Evolutionary conservation across 2,888 invertebrate species (phyloP), one percentile per base, ranked within the genome.

Genomic region (Teleiodes luculella): DNA sequence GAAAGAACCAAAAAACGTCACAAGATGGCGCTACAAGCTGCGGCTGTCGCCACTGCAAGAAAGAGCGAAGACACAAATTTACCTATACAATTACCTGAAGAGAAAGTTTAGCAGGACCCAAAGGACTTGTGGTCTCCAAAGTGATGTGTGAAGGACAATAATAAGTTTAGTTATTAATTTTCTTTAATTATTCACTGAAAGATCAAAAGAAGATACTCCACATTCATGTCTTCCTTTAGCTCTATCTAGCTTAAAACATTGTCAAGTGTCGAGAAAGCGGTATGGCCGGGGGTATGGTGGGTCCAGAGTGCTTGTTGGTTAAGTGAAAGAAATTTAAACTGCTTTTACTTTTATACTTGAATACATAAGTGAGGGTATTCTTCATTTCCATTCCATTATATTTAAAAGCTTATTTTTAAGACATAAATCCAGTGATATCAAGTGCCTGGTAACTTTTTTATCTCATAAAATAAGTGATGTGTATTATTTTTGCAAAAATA

Each of bases 1-100:
- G 93, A 94, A 65, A 84, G 93, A 51, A 87, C 88, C 48, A 93
- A 93, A 79, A 93, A 93, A 70, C 77, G 90, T 57, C 88, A 86
- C 53, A 84, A 81, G 63, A 64, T 81, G 43, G 80, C 83, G 0
- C 57, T 86, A 3, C 78, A 78, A 4, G 75, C 80, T 0, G 72
- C 76, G 0, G 75, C 80, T 1, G 70, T 78, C 0, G 64, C 66
- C 10, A 41, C 41, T 3, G 30, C 51, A 3, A 80, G 71, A 47
- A 81, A 75, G 53, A 67, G 79, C 16, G 86, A 87, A 64, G 86
- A 86, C 10, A 37, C 51, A 6, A 31, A 18, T 18, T 36, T 51
- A n/a, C 51, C 51, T 2, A 31, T 51, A 67, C 86, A 86, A 61
- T 74, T 72, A 11, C 84, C 83, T 0, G 85, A 86, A 61, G 85